Evolutionary conservation across 2,113 vertebrate genomes (phyloP).

Genomic region (Pedionomus torquatus): DNA sequence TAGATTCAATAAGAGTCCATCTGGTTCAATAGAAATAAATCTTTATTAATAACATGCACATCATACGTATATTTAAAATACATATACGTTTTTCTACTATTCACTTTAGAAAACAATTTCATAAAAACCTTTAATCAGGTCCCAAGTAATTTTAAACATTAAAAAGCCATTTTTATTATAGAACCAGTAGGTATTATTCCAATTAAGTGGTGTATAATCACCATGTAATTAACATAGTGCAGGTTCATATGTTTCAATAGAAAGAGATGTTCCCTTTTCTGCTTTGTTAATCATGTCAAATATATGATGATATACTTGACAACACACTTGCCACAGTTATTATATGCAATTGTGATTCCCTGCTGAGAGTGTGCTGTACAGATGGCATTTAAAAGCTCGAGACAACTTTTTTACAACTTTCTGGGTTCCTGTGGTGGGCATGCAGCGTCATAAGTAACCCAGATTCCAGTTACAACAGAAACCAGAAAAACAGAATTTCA

Average conservation of each 20-base stretch:
- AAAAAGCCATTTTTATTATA: slow-evolving; percentile 67
- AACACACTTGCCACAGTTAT: slow-evolving; percentile 56
- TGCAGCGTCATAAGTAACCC: background rate
- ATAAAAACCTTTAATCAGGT: slow-evolving; percentile 74
- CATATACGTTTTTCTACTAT: slow-evolving; percentile 75
- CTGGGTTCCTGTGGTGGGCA: background rate
- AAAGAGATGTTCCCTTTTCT: slow-evolving; percentile 61
- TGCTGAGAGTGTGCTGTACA: slow-evolving; percentile 34
- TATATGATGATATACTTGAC: slow-evolving; percentile 69
- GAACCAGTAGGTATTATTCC: slow-evolving; percentile 66
- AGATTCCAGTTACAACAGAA: background rate
- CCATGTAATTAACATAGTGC: slow-evolving; percentile 57
- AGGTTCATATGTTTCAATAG: slow-evolving; percentile 60
- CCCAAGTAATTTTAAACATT: slow-evolving; percentile 75
- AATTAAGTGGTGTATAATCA: slow-evolving; percentile 67
- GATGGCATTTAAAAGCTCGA: slow-evolving; percentile 47
- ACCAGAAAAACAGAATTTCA: background rate
- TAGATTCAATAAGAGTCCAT: background rate
- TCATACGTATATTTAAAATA: slow-evolving; percentile 77
- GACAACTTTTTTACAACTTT: slow-evolving; percentile 44
- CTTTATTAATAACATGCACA: slow-evolving; percentile 79
- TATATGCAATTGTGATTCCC: slow-evolving; percentile 37
- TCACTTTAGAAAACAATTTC: slow-evolving; percentile 78
- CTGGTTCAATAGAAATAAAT: slow-evolving; percentile 76
- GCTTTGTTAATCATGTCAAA: slow-evolving; percentile 59